Evolutionary conservation across 2,113 vertebrate genomes (phyloP), one percentile per base, ranked within the genome.

Genomic region (Saguinus midas): DNA sequence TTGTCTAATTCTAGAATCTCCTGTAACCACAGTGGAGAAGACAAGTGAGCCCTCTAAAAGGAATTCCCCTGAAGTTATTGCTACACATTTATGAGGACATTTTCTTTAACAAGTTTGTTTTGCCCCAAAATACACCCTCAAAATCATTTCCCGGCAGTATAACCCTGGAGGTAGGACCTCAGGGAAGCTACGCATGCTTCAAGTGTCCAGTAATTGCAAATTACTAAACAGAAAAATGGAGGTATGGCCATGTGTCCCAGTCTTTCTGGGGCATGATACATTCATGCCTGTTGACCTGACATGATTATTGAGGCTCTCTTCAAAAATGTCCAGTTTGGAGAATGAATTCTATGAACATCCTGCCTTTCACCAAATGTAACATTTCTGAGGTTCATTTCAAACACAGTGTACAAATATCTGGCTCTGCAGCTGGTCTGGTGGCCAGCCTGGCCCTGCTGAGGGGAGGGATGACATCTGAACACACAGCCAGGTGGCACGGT

Each of bases 1-100:
- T 96, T 96, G 96, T 97, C 96, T 97, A 97, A 97, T 98, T 98
- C 76, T 94, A 96, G 97, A 93, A 55, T 79, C 58, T 96, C 32
- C 95, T 93, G 76, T 87, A 61, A 97, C 97, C 96, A 87, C 92
- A 84, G 6, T 68, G 81, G 57, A 68, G 68, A 90, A 82, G 40
- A 40, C 90, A 83, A 94, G 88, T 82, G 68, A 40, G 37, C 37
- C 37, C 37, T 40, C 37, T 40, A 40, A 40, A 40, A 40, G 37
- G 91, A 87, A 66, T 80, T 94, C 80, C 78, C 87, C 76, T 43
- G 52, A 68, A 90, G 72, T 58, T 76, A 61, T 48, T 75, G 87
- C 84, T 87, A 58, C 76, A 94, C 55, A 43, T 58, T 80, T 90
- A 29, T 16, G 50, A 94, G 87, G 50, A 92, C 45, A 81, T 96